A percentile compares a stretch with the other conserved stretches of the same genome.
These are phyloP conservation scores for Grammomys surdaster DNA, from an alignment of 2,113 vertebrate genomes.

Conservation along the genomic window DNA sequence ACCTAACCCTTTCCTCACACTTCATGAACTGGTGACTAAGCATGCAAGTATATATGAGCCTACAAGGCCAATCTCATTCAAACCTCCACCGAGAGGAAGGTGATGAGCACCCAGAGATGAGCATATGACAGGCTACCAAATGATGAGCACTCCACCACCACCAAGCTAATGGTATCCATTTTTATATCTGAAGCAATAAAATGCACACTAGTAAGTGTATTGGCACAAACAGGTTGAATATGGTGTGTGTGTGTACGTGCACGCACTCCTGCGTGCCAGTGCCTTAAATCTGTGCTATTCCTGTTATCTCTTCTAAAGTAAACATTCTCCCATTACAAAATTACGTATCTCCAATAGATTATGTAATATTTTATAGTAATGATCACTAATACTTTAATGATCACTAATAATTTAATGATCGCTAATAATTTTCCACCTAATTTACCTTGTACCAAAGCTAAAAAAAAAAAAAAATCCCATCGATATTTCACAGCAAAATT, in stretches of 20 bases:
- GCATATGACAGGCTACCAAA: background rate
- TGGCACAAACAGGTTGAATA: too few species aligned
- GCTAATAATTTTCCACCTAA: background rate
- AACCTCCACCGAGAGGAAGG: background rate
- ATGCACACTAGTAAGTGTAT: background rate
- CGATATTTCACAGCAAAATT: background rate
- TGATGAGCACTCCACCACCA: background rate
- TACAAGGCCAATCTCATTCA: background rate
- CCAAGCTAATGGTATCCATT: background rate
- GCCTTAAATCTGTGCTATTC: background rate
- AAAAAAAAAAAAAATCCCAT: background rate
- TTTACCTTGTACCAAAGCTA: slow-evolving; percentile 40
- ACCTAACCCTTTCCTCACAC: background rate
- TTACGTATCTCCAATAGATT: background rate
- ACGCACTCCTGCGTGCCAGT: rapidly evolving
- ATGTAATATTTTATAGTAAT: background rate
- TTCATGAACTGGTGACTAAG: background rate
- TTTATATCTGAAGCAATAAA: background rate
- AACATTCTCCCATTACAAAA: background rate
- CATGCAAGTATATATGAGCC: background rate
- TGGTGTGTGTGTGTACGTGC: background rate
- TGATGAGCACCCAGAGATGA: background rate
- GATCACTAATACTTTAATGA: background rate
- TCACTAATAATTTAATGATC: background rate
- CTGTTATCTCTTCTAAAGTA: background rate